Evolutionary conservation across 2,797 vertebrate genomes (phyloP).

Genomic region (Chiroxiphia lanceolata): DNA sequence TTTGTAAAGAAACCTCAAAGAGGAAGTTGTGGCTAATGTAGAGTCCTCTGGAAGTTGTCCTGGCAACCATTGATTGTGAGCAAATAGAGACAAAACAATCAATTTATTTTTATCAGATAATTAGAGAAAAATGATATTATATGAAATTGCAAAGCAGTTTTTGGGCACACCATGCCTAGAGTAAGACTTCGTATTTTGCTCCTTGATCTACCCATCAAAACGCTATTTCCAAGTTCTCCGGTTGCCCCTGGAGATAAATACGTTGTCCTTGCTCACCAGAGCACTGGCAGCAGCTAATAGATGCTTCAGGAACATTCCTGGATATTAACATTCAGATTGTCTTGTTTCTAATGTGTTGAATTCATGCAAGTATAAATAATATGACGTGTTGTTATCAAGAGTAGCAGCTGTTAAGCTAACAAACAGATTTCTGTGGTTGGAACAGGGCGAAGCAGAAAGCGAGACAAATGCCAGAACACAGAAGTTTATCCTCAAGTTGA

Average conservation of each 20-base stretch:
- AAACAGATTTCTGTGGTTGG: conserved; percentile 45
- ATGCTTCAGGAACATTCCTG: conserved; percentile 32
- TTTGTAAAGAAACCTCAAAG: conserved; percentile 34
- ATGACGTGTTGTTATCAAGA: conserved; percentile 51
- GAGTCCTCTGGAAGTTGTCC: conserved; percentile 23
- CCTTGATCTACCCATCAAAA: neutral
- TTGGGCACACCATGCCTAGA: neutral
- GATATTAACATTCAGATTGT: conserved; percentile 61
- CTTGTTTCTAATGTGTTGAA: conserved; percentile 57
- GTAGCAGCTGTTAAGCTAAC: conserved; percentile 59
- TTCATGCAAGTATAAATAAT: conserved; percentile 60
- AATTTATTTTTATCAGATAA: conserved; percentile 60
- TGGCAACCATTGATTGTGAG: conserved; percentile 35
- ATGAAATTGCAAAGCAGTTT: conserved; percentile 20
- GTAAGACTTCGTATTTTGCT: neutral
- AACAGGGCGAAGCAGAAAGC: conserved; percentile 93
- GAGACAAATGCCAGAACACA: conserved; percentile 86
- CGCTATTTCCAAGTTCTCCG: conserved; percentile 9
- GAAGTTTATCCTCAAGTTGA: conserved; percentile 85
- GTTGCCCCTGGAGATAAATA: conserved; percentile 52
- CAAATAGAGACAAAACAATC: conserved; percentile 47
- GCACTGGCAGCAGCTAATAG: conserved; percentile 28
- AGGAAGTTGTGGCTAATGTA: conserved; percentile 15
- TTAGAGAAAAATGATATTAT: conserved; percentile 31
- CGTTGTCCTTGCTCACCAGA: conserved; percentile 24